Evolutionary conservation across 2,113 vertebrate genomes (phyloP).

Genomic region (Clarias magur): DNA sequence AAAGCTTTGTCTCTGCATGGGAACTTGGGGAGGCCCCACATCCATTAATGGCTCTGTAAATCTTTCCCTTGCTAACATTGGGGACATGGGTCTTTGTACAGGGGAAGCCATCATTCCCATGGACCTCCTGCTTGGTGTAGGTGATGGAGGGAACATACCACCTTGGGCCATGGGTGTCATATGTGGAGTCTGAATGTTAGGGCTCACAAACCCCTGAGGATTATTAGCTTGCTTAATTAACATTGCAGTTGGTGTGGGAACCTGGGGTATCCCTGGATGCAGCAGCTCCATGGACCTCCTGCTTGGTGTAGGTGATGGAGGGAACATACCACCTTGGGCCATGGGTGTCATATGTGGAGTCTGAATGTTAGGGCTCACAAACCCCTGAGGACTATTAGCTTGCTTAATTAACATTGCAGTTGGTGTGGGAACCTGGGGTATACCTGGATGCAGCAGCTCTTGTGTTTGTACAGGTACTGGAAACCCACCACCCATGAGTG

Average conservation of each 20-base stretch:
- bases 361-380: constrained; percentile 57
- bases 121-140: constrained; percentile 53
- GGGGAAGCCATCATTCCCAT: constrained; percentile 41
- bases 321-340: constrained; percentile 38
- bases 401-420: constrained; percentile 74
- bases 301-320: constrained; percentile 50
- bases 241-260: constrained; percentile 71
- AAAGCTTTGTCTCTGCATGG: constrained; percentile 53
- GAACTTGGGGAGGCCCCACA: constrained; percentile 58
- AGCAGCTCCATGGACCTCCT: constrained; percentile 41
- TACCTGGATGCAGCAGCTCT: constrained; percentile 55
- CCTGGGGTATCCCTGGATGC: constrained; percentile 57
- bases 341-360: constrained; percentile 57
- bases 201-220: constrained; percentile 58
- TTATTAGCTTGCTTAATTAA: constrained; percentile 71
- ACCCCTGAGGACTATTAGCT: constrained; percentile 54
- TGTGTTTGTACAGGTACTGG: constrained; percentile 30
- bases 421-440: constrained; percentile 66
- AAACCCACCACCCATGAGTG: constrained; percentile 54
- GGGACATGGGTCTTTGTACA: constrained; percentile 14
- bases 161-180: constrained; percentile 51
- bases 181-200: constrained; percentile 50
- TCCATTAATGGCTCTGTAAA: constrained; percentile 48
- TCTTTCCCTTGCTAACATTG: constrained; percentile 34
- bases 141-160: constrained; percentile 45